phyloP scores from a whole-genome alignment of 92 coral and sea anemone species.

The Epizoanthus illoricatus region DNA sequence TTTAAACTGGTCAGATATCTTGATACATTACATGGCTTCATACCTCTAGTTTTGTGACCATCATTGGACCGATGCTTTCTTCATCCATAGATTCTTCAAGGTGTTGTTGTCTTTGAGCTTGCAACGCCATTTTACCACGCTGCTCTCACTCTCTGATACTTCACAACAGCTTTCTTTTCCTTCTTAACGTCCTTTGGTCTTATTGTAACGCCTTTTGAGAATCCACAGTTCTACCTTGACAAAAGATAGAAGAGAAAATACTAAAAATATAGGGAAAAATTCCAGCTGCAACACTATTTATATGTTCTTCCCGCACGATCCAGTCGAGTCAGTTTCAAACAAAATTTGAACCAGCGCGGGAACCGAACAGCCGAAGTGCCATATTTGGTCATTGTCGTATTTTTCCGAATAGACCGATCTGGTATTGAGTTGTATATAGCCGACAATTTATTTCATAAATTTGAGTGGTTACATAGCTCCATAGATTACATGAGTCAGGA shows the following conservation, averaged over 20 bases:
- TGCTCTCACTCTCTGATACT: background rate
- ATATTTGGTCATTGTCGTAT: too few relatives aligned
- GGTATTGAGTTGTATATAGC: background rate
- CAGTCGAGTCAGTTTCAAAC: constrained; percentile 2
- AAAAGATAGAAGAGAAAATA: background rate
- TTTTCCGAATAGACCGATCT: too few relatives aligned
- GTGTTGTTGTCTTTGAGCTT: constrained; percentile 77
- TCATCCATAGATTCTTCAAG: constrained; percentile 65
- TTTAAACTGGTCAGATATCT: background rate
- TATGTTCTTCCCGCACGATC: background rate
- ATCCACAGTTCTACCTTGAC: background rate
- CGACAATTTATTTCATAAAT: background rate
- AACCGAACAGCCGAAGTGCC: constrained; percentile 15
- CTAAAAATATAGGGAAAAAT: background rate
- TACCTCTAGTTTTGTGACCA: constrained; percentile 87
- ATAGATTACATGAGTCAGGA: constrained; percentile 27
- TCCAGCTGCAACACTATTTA: background rate
- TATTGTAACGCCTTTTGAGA: background rate
- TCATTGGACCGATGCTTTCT: constrained; percentile 70
- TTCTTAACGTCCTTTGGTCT: background rate
- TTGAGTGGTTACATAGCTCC: constrained; percentile 36
- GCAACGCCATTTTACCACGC: constrained; percentile 61
- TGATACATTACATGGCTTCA: background rate
- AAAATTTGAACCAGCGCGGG: constrained; percentile 62
- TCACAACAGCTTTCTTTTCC: background rate